These are phyloP conservation scores for Prosopocoilus inquinatus DNA, from an alignment of 2,888 invertebrate genomes.

Conservation along the genomic window DNA sequence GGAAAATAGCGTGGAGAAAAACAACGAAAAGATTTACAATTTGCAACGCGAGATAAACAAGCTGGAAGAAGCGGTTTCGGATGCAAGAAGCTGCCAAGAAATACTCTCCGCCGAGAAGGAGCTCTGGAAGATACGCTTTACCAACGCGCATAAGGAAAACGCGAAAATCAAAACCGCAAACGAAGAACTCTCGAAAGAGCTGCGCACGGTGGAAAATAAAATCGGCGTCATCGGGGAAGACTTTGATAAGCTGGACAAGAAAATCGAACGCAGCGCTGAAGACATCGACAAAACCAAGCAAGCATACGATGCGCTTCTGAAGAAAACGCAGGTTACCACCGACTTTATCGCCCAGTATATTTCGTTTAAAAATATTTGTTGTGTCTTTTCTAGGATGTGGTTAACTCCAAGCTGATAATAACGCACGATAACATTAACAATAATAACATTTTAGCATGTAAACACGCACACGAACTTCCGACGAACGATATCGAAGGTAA, in stretches of 20 bases:
- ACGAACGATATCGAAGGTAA: neutral
- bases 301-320: constrained; percentile 9
- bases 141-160: constrained; percentile 12
- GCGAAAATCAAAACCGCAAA: constrained; percentile 3
- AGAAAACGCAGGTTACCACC: constrained; percentile 11
- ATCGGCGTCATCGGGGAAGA: neutral
- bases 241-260: constrained; percentile 7
- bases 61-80: constrained; percentile 2
- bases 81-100: neutral
- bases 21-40: constrained; percentile 1
- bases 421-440: constrained; percentile 9
- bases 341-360: neutral
- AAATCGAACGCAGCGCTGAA: constrained; percentile 9
- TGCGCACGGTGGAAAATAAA: neutral
- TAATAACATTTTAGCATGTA: neutral
- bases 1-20: neutral
- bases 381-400: constrained; percentile 18
- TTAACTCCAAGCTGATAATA: constrained; percentile 7
- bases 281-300: constrained; percentile 14
- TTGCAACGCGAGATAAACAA: constrained; percentile 8
- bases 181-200: constrained; percentile 4
- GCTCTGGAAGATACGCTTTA: constrained; percentile 17
- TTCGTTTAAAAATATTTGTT: constrained; percentile 3
- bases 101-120: constrained; percentile 10
- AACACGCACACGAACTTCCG: neutral